Percentiles rank a stretch among this genome's conserved stretches.
phyloP scores from a whole-genome alignment of 2,113 vertebrate species.

The Donacobius atricapilla region DNA sequence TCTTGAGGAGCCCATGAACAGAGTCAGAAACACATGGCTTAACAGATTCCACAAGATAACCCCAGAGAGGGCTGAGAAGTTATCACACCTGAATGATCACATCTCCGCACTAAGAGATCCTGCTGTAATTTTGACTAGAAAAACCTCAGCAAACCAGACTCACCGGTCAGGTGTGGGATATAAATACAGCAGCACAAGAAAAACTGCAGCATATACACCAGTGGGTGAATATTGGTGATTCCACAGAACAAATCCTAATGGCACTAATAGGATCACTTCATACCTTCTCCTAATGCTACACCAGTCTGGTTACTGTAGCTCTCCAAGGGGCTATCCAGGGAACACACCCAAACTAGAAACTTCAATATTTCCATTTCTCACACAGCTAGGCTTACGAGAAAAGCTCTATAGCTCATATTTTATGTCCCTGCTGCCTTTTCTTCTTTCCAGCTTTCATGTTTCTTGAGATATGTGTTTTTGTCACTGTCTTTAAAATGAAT shows the following conservation, averaged over 20 bases:
- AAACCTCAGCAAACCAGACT: neutral
- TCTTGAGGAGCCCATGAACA: constrained; percentile 10
- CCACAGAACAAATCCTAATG: neutral
- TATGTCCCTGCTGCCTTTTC: neutral
- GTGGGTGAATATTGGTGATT: neutral
- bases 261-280: neutral
- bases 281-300: neutral
- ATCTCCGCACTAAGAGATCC: neutral
- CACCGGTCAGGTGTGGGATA: neutral
- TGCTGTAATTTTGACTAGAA: neutral
- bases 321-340: neutral
- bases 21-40: neutral
- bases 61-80: neutral
- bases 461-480: neutral
- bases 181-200: neutral
- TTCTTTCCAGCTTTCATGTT: neutral
- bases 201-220: neutral
- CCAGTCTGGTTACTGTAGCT: neutral
- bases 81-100: neutral
- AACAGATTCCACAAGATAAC: neutral
- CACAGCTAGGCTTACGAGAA: neutral
- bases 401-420: neutral
- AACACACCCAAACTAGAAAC: neutral
- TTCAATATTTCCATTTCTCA: neutral
- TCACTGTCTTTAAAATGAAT: neutral